Evolutionary conservation across 1,140 invertebrate genomes (phyloP), one percentile per base, ranked within the genome.

Genomic region (Idris sp.): DNA sequence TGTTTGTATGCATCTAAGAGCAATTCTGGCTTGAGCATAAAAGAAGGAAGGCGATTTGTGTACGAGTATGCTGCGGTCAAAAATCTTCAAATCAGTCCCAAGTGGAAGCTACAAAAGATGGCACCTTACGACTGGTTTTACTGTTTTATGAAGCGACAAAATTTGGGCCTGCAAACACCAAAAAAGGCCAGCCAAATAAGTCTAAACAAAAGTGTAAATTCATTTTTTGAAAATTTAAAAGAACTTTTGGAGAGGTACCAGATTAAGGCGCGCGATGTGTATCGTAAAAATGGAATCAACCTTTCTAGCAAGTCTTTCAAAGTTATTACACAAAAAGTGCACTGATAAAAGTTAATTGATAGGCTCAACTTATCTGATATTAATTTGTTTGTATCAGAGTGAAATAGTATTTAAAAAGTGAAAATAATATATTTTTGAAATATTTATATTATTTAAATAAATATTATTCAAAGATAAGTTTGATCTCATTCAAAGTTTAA

Each of bases 61-160:
- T 75, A 69, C 16, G 64, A 75, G 44, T 75, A 54, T 8, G 73
- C 73, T 4, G 38, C 59, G 6, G 56, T 54, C 6, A 74, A 74
- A 25, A 11, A 4, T 30, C 18, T 68, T 7, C 19, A 10, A 2
- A 41, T 15, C 0, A 62, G 62, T 14, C 15, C 49, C 1, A 68
- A 40, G 13, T 75, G 72, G 72, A 58, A 53, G 8, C 10, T 43
- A n/a, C 40, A 64, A 3, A 75, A 64, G 16, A 75, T 75, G 73
- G 64, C 73, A 0, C 59, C 73, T 0, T 58, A 69, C 7, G 58
- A 64, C 10, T 75, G 73, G 73, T 75, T 75, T n/a, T 65, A 75
- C 8, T 51, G 51, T 36, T 75, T 69, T 40, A 69, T 75, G 73
- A 75, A 65, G 9, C 18, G 64, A 0, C 73, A 69, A n/a, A 2